Base-by-base conservation (phyloP, 1,140 invertebrate genomes). In the Tachypleus tridentatus region DNA sequence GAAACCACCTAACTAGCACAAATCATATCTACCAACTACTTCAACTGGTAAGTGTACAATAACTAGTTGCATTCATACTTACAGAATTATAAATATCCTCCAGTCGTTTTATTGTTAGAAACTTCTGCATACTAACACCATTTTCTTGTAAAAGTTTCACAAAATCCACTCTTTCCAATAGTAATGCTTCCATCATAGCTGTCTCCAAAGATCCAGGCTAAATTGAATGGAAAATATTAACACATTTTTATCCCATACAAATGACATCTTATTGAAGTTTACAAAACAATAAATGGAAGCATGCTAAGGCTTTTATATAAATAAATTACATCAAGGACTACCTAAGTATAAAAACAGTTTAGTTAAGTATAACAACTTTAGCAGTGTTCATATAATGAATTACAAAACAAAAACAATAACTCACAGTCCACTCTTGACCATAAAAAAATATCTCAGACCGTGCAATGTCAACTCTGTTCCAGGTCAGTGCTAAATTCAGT, bases 381-480 rank as follows among this genome's bases (percentile, higher is more conserved):
- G 4, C 53, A 56, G 53, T 9, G 8, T 9, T n/a, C 4, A 5
- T 10, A 4, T 29, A 50, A 49, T 11, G 3, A 63, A 58, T 51
- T 10, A 61, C 11, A 61, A 56, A 56, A 61, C 8, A 49, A 64
- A 58, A 11, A 29, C 10, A 64, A 49, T 4, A 51, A 70, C 74
- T 86, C 71, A 86, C 78, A 3, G 92, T 90, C 93, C 93, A 97
- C 77, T 96, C 92, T 74, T 95, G 89, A 47, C 94, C 93, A 73
- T 96, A 95, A 58, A 94, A 85, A 78, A 98, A 98, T 73, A 98
- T 94, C 78, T 98, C 93, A 58, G 89, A 91, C 29, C 88, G 80
- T 3, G 95, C 96, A 69, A 98, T 96, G 74, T 99, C 96, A 8
- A 96, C 93, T 67, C 96, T 82, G 78, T 98, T 97, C 96, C 96